Evolutionary conservation across 2,888 invertebrate genomes (phyloP).

Genomic region (Tiphia femorata): DNA sequence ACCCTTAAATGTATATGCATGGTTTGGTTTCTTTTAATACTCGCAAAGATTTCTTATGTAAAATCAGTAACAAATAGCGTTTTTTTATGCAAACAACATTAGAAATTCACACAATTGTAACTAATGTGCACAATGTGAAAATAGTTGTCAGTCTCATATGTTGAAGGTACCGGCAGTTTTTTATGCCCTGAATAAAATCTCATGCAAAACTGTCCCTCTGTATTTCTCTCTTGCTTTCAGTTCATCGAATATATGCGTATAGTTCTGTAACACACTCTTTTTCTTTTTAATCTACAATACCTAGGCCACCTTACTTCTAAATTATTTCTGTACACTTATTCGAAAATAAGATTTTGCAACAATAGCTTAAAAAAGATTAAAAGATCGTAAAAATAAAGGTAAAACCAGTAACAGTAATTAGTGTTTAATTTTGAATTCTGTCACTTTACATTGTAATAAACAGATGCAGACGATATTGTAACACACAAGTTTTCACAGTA

Average conservation of each 20-base stretch:
- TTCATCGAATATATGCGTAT: conserved; percentile 18
- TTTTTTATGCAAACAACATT: background rate
- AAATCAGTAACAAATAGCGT: background rate
- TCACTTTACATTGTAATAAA: conserved; percentile 66
- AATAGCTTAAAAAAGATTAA: conserved; percentile 13
- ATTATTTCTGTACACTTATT: conserved; percentile 23
- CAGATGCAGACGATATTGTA: conserved; percentile 65
- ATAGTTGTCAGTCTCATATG: conserved; percentile 61
- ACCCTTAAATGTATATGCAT: too few species aligned
- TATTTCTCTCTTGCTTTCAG: conserved; percentile 4
- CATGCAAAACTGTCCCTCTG: conserved; percentile 31
- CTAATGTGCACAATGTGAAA: conserved; percentile 47
- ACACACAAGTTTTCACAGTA: conserved; percentile 62
- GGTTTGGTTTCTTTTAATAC: too few species aligned
- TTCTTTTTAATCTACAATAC: conserved; percentile 18
- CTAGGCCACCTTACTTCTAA: conserved; percentile 19
- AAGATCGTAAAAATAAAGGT: conserved; percentile 34
- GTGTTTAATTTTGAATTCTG: conserved; percentile 66
- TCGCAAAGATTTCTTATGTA: background rate
- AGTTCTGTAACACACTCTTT: too few species aligned
- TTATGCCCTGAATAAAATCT: conserved; percentile 50
- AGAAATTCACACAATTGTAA: conserved; percentile 12
- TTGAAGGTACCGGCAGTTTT: conserved; percentile 61
- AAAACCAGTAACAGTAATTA: conserved; percentile 50
- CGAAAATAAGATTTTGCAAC: conserved; percentile 1